A percentile compares a stretch with the other conserved stretches of the same genome.
phyloP scores from a whole-genome alignment of 2,113 vertebrate genomes.

The Marmota flaviventris region DNA sequence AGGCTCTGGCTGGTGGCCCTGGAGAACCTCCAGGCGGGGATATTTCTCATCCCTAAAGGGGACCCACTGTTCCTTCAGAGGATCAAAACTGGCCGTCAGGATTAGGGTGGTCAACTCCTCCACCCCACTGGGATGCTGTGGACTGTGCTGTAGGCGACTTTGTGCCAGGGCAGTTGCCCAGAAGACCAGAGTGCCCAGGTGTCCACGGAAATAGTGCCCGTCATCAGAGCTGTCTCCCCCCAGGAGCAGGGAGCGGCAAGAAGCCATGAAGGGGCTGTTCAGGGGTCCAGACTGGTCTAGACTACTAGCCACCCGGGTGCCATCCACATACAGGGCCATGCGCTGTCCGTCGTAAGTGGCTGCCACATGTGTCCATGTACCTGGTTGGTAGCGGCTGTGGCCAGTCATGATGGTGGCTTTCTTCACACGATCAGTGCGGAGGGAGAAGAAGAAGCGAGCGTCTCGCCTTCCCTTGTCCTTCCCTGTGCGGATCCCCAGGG shows the following conservation, averaged over 20 bases:
- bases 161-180: conserved; percentile 90
- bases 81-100: conserved; percentile 88
- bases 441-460: conserved; percentile 95
- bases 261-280: conserved; percentile 94
- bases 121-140: conserved; percentile 61
- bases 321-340: conserved; percentile 94
- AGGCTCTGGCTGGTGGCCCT: conserved; percentile 78
- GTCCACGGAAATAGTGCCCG: conserved; percentile 91
- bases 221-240: conserved; percentile 92
- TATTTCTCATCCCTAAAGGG: conserved; percentile 89
- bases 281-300: conserved; percentile 91
- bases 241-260: conserved; percentile 93
- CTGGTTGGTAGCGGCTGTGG: conserved; percentile 89
- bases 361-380: conserved; percentile 94
- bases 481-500: conserved; percentile 92
- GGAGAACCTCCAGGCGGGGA: conserved; percentile 88
- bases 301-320: conserved; percentile 92
- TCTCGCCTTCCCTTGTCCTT: conserved; percentile 90
- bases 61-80: conserved; percentile 89
- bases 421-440: conserved; percentile 94
- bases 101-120: conserved; percentile 75
- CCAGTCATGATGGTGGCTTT: conserved; percentile 89
- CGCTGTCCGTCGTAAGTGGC: conserved; percentile 92
- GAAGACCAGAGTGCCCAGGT: conserved; percentile 90
- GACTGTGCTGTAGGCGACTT: conserved; percentile 87